Percentiles rank a stretch among this genome's conserved stretches.
These are phyloP conservation scores for Climacteris rufus DNA, from an alignment of 2,113 vertebrate genomes.

Conservation along the genomic window DNA sequence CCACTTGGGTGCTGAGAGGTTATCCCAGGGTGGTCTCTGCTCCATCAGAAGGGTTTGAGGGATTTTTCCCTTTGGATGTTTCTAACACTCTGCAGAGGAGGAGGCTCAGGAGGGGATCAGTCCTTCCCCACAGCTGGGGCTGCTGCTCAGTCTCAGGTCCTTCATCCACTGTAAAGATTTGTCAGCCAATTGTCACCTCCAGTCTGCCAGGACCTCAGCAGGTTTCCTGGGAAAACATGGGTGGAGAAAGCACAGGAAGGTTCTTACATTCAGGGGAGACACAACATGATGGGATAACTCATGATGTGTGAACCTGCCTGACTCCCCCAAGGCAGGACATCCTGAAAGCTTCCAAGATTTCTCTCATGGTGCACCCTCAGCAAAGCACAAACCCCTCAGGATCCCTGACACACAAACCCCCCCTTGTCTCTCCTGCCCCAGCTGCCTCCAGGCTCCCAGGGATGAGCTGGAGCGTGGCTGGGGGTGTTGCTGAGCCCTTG, in stretches of 20 bases:
- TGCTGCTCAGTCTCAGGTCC: neutral
- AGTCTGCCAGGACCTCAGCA: neutral
- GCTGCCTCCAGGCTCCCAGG: neutral
- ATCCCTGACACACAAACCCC: neutral
- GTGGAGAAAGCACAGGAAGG: neutral
- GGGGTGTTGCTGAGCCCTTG: neutral
- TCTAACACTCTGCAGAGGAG: neutral
- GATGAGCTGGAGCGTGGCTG: rapidly evolving
- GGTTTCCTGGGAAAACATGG: neutral
- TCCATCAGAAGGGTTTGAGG: neutral
- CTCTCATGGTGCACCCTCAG: neutral
- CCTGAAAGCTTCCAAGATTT: neutral
- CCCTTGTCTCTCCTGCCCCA: neutral
- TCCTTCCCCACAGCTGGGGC: neutral
- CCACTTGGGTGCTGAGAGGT: neutral
- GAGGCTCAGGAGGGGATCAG: neutral
- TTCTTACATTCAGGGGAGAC: rapidly evolving
- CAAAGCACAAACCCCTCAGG: too few species aligned
- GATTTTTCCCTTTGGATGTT: neutral
- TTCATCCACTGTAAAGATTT: neutral
- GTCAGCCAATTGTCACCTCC: too few species aligned
- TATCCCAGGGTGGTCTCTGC: neutral
- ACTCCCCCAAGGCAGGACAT: neutral
- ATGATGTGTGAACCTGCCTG: neutral
- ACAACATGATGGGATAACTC: neutral